Conservation (phyloP, 2,797 vertebrate species). For the Scyliorhinus canicula region DNA sequence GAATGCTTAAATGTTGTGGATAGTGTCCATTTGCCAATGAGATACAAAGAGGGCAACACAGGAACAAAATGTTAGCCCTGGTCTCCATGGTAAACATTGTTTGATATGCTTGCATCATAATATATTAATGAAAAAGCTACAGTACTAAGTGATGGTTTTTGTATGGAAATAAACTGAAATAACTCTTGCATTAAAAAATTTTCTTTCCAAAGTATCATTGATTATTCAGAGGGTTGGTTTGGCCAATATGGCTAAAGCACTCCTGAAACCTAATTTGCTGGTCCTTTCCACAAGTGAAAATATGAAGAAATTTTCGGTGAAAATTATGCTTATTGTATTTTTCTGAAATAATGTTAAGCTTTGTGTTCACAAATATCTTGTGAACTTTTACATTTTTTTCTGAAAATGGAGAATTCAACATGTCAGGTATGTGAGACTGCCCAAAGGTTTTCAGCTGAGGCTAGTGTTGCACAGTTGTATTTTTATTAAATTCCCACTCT, state of each 20-base stretch:
- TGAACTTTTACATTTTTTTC: not conserved
- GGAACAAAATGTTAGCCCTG: not conserved
- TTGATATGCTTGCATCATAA: not conserved
- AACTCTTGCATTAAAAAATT: not conserved
- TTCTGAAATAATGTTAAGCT: not conserved
- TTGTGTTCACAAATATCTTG: conserved; percentile 17
- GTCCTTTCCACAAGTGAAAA: not conserved
- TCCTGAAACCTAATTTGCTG: conserved; percentile 6
- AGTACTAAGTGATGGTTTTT: conserved; percentile 4
- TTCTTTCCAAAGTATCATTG: not conserved
- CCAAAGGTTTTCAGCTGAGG: not conserved
- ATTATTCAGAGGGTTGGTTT: not conserved
- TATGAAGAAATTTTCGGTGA: not conserved
- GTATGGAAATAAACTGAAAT: conserved; percentile 18
- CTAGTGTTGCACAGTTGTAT: conserved; percentile 16
- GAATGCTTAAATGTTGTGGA: conserved; percentile 32
- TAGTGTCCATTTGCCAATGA: conserved; percentile 26
- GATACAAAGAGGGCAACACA: not conserved
- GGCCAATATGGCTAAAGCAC: not conserved
- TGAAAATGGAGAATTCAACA: not conserved
- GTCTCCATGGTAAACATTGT: conserved; percentile 7
- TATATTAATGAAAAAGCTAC: not conserved
- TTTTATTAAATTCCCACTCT: not conserved
- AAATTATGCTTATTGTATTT: not conserved
- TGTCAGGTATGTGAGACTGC: not conserved